Evolutionary conservation across 2,888 invertebrate genomes (phyloP).

Genomic region (Thymelicus acteon): DNA sequence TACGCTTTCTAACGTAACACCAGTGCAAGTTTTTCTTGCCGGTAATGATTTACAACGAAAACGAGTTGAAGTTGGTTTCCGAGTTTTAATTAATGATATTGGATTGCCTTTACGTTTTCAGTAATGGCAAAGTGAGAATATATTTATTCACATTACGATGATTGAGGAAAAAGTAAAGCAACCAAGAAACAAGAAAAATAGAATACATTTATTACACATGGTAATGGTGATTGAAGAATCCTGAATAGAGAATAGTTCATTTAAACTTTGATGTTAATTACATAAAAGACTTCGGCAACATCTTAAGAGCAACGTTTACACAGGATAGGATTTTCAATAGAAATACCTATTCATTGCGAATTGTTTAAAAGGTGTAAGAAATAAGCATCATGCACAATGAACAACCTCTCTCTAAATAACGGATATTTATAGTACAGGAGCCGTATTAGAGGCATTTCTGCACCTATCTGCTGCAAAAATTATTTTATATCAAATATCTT

Average conservation of each 20-base stretch:
- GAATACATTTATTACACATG: no score
- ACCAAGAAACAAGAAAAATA: no score
- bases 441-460: no score
- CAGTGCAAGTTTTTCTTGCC: conserved; percentile 80
- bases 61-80: conserved; percentile 64
- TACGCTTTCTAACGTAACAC: conserved; percentile 81
- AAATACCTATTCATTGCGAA: not conserved
- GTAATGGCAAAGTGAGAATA: not conserved
- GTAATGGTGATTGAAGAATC: no score
- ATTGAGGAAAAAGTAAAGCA: no score
- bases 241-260: not conserved
- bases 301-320: no score
- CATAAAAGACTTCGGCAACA: no score
- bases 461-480: no score
- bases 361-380: conserved; percentile 45
- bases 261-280: not conserved
- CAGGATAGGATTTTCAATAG: no score
- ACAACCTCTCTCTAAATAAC: conserved; percentile 59
- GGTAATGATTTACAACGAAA: conserved; percentile 74
- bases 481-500: no score
- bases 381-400: conserved; percentile 54
- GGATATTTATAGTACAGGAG: conserved; percentile 47
- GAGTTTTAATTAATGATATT: conserved; percentile 28
- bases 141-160: no score
- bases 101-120: not conserved